Conservation (phyloP, 2,888 invertebrate genomes). For the Drosophila hamatofila region DNA sequence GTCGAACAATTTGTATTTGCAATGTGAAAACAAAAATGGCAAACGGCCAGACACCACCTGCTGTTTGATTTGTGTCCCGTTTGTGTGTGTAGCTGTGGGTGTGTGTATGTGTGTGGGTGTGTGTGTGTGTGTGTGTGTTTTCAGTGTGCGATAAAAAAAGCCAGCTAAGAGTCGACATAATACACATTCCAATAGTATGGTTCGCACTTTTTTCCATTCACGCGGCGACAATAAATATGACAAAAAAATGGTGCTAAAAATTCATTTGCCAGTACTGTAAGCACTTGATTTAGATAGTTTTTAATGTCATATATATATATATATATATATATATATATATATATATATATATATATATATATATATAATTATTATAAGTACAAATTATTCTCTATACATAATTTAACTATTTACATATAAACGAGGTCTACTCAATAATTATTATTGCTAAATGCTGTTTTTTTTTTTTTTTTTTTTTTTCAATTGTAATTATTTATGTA, state of each 20-base stretch:
- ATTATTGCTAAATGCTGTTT: too few species aligned
- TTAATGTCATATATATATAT: neutral
- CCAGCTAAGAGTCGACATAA: neutral
- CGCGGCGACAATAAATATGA: slow-evolving; percentile 20
- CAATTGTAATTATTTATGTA: too few species aligned
- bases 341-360: too few species aligned
- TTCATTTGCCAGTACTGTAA: slow-evolving; percentile 8
- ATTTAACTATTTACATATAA: neutral
- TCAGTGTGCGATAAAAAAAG: slow-evolving; percentile 1
- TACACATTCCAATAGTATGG: slow-evolving; percentile 23
- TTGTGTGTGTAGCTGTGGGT: neutral
- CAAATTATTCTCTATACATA: too few species aligned
- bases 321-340: too few species aligned
- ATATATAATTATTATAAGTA: too few species aligned
- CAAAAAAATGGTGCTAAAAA: slow-evolving; percentile 42
- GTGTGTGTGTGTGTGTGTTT: neutral
- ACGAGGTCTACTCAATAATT: too few species aligned
- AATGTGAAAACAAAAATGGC: slow-evolving; percentile 76
- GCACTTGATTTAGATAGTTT: neutral
- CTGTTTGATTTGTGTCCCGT: slow-evolving; percentile 75
- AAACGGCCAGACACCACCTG: slow-evolving; percentile 58
- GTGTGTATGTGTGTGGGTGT: neutral
- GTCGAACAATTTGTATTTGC: slow-evolving; percentile 72
- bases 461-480: too few species aligned
- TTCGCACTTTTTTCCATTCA: slow-evolving; percentile 4